These are phyloP conservation scores for Dicentrarchus labrax DNA, from an alignment of 2,113 vertebrate species.

Conservation along the genomic window DNA sequence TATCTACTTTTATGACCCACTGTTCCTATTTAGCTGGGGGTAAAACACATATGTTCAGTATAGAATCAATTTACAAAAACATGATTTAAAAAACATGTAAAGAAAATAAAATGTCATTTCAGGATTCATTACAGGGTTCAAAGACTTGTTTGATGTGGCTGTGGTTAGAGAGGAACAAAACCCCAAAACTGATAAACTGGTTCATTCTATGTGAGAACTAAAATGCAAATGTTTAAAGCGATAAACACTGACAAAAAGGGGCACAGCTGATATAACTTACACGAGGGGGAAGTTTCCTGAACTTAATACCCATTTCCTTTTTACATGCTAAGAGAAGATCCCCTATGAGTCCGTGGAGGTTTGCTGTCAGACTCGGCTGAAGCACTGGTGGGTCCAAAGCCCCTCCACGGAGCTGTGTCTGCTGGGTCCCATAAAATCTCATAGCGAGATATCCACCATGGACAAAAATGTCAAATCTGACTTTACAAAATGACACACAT, in stretches of 20 bases:
- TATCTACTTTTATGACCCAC: background rate
- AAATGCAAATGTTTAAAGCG: background rate
- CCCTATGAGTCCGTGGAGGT: constrained; percentile 30
- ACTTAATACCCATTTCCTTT: constrained; percentile 46
- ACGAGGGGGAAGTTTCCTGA: constrained; percentile 33
- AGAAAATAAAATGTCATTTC: background rate
- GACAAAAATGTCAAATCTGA: constrained; percentile 2
- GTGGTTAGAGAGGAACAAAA: background rate
- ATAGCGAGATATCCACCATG: constrained; percentile 9
- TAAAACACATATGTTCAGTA: background rate
- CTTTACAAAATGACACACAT: constrained; percentile 4
- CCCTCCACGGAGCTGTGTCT: constrained; percentile 9
- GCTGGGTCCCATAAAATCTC: constrained; percentile 17
- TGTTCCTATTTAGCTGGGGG: background rate
- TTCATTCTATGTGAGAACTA: background rate
- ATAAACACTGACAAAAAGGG: constrained; percentile 10
- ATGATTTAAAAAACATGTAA: background rate
- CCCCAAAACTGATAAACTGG: background rate
- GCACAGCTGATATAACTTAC: background rate
- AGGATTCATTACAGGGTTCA: constrained; percentile 11
- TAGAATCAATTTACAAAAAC: background rate
- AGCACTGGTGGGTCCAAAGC: constrained; percentile 25
- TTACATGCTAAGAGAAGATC: constrained; percentile 40
- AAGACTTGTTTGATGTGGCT: background rate
- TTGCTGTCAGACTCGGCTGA: constrained; percentile 40